phyloP scores from a whole-genome alignment of 2,888 invertebrate species.

The Microctonus hyperodae region DNA sequence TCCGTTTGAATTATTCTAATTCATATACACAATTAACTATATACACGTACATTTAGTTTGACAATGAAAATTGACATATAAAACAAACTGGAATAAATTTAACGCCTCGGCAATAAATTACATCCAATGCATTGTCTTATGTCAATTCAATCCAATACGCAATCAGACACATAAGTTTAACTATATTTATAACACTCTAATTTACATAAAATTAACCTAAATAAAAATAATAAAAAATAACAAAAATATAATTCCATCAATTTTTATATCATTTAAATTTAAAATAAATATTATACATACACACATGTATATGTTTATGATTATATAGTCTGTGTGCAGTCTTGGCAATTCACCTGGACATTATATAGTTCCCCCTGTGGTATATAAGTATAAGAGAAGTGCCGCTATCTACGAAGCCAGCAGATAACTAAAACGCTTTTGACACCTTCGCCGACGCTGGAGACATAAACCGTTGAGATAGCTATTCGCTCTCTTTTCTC shows the following conservation, averaged over 20 bases:
- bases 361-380: background rate
- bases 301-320: too few species aligned
- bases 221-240: background rate
- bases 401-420: conserved; percentile 41
- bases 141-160: conserved; percentile 3
- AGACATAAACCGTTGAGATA: conserved; percentile 50
- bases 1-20: conserved; percentile 29
- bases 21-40: conserved; percentile 11
- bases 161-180: background rate
- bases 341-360: conserved; percentile 4
- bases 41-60: conserved; percentile 11
- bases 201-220: background rate
- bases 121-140: conserved; percentile 3
- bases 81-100: background rate
- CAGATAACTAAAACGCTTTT: conserved; percentile 54
- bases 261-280: too few species aligned
- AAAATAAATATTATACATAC: too few species aligned
- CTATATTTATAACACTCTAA: background rate
- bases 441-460: conserved; percentile 46
- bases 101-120: conserved; percentile 6
- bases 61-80: conserved; percentile 32
- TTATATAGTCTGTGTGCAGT: conserved; percentile 9
- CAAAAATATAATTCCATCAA: too few species aligned
- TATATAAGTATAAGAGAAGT: background rate
- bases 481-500: conserved; percentile 21